Conservation (phyloP, 2,888 invertebrate species). For the Trissolcus brochymenae region DNA sequence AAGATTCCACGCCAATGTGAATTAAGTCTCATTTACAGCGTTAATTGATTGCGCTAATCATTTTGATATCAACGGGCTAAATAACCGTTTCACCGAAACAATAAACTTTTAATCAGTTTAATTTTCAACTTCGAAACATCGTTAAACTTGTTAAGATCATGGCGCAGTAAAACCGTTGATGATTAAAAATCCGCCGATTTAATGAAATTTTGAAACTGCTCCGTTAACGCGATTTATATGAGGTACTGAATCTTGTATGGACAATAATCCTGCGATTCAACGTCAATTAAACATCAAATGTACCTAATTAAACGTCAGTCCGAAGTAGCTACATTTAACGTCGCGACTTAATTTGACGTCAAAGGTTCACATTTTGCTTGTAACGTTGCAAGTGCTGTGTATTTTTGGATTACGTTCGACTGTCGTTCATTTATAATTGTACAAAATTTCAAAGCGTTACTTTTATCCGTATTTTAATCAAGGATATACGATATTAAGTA, state of each 20-base stretch:
- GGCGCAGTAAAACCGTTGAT: conserved; percentile 8
- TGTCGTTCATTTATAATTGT: conserved; percentile 30
- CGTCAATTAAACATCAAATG: conserved; percentile 52
- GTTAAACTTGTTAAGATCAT: conserved; percentile 2
- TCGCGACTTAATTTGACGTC: conserved; percentile 47
- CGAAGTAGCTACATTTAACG: conserved; percentile 47
- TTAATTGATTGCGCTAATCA: conserved; percentile 15
- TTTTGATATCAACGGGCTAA: conserved; percentile 3
- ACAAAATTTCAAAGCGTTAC: conserved; percentile 30
- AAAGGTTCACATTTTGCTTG: conserved; percentile 44
- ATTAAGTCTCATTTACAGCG: conserved; percentile 34
- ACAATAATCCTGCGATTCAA: conserved; percentile 41
- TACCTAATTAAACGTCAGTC: conserved; percentile 51
- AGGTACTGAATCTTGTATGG: conserved; percentile 38
- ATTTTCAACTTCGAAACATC: background rate
- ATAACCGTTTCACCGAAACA: too few species aligned
- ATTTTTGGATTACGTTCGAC: conserved; percentile 49
- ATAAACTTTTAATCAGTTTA: too few species aligned
- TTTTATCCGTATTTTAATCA: conserved; percentile 41
- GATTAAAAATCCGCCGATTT: conserved; percentile 10
- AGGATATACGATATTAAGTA: conserved; percentile 10
- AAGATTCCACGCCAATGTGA: conserved; percentile 34
- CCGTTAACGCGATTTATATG: conserved; percentile 25
- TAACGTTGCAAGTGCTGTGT: conserved; percentile 31
- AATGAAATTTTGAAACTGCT: conserved; percentile 14